Base-by-base conservation (phyloP, 1,140 invertebrate genomes). In the Drosophila insularis region DNA sequence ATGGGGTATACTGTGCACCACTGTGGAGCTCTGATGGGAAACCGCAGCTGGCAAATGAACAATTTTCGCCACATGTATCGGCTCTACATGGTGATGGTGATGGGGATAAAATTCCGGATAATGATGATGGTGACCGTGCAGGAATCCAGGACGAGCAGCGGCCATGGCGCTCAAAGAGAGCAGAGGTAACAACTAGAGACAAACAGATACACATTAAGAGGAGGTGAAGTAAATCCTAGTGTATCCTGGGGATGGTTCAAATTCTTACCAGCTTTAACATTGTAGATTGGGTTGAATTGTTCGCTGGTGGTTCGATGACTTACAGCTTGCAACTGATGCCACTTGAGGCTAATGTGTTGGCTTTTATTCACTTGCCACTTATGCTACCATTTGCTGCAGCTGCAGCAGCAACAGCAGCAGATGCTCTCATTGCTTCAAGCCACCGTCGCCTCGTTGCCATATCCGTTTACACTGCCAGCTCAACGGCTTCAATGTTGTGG, bases 1-100 rank as follows among this genome's bases (percentile, higher is more conserved):
- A 71, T 89, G 85, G 4, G 90, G 90, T 31, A 89, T 79, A 35
- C 74, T 85, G 68, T 92, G 91, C 65, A 92, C 87, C 64, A 92
- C 80, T 14, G 91, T 91, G n/a, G 90, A 92, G 37, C 93, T 93
- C 65, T 93, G 93, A 74, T 93, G 93, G 37, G 93, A 93, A 1
- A 94, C 90, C 31, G 91, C 92, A 0, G 92, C 91, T 2, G 91
- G 91, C 40, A 92, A 74, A 27, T 92, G 86, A 13, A 89, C 78
- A 7, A 82, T 79, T 39, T 90, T 84, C 55, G 89, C 84, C 54
- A 89, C 76, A 69, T 91, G 90, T 43, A 91, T 60, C 0, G 90
- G 90, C 27, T 91, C 90, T 31, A 89, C 77, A 56, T 91, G 81
- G 21, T 89, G 84, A 53, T 84, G 81, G 17, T 76, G 65, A 32